Evolutionary conservation across 2,113 vertebrate genomes (phyloP), one percentile per base, ranked within the genome.

Genomic region (Neofelis nebulosa): DNA sequence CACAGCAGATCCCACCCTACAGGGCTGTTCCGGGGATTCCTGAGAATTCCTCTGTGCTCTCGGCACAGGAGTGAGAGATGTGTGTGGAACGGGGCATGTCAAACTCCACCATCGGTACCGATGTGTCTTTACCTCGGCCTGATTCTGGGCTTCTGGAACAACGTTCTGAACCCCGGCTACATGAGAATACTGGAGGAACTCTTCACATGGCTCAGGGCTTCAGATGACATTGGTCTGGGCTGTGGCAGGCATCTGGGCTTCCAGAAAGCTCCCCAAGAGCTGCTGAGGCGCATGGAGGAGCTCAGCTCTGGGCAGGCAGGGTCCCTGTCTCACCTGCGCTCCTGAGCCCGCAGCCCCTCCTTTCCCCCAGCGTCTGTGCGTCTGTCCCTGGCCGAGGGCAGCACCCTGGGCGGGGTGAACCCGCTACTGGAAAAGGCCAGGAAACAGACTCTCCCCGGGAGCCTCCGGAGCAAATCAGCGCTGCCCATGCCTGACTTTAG

Each of bases 221-320:
- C 33, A 2, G 82, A 3, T 3, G 69, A 19, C 9, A 2, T 2
- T 33, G 38, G 21, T 4, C 36, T 9, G 25, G 29, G 45, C 45
- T 45, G 45, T 45, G 0, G 3, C 23, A 0, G 55, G 21, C 29
- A 21, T 13, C 15, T 0, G 6, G 27, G 25, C 31, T 50, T 55
- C 82, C 45, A 19, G 4, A 25, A 71, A n/a, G 29, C n/a, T 55
- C 31, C 45, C 38, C 9, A 3, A 33, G 86, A 36, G 48, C n/a
- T 12, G 6, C 48, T 7, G 15, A 1, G 0, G 0, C 11, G 31
- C 52, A 1, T 19, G 25, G 23, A 29, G 5, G 7, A 4, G 16
- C 5, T 4, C 23, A 2, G 57, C 7, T 36, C 85, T 65, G 57
- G 55, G 55, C 7, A 1, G 14, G 71, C 2, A 31, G 36, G 52